Evolutionary conservation across 1,140 invertebrate species (phyloP), one percentile per base, ranked within the genome.

Genomic region (Anastatus disparis): DNA sequence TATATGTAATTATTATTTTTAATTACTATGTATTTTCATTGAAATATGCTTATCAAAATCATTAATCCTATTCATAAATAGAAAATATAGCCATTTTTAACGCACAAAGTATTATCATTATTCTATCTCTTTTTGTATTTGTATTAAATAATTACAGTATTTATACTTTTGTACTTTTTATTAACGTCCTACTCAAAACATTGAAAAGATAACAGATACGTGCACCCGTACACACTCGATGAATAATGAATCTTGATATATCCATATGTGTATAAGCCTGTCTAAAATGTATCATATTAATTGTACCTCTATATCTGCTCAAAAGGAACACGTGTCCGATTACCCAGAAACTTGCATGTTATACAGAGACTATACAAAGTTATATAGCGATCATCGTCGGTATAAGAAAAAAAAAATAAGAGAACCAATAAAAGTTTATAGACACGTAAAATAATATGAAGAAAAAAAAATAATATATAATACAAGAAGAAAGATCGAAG

Each of bases 311-410:
- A n/a, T n/a, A 81, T 80, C 79, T 61, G 77, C 78, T n/a, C 74
- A 74, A 75, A 80, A 79, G 70, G 77, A 78, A 81, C 79, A 81
- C 79, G 79, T 81, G 78, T 81, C 76, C 76, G 78, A 79, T 81
- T 78, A 78, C 78, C 4, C 44, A n/a, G n/a, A n/a, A n/a, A n/a
- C n/a, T n/a, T n/a, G 59, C 15, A 7, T 24, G 72, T 65, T 70
- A 71, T 50, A 76, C 66, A 20, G 71, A 70, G 70, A 66, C 55
- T 76, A 77, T 70, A 70, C 71, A 76, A 64, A n/a, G n/a, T n/a
- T n/a, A n/a, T n/a, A n/a, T n/a, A n/a, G n/a, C n/a, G n/a, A n/a
- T n/a, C n/a, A n/a, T 71, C 71, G 44, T 15, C 22, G 29, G 10
- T n/a, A n/a, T n/a, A n/a, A 1, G 2, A 53, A 27, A 53, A 22